A percentile compares a stretch with the other conserved stretches of the same genome.
These are phyloP conservation scores for Callipepla squamata DNA, from an alignment of 2,113 vertebrate genomes.

Conservation along the genomic window DNA sequence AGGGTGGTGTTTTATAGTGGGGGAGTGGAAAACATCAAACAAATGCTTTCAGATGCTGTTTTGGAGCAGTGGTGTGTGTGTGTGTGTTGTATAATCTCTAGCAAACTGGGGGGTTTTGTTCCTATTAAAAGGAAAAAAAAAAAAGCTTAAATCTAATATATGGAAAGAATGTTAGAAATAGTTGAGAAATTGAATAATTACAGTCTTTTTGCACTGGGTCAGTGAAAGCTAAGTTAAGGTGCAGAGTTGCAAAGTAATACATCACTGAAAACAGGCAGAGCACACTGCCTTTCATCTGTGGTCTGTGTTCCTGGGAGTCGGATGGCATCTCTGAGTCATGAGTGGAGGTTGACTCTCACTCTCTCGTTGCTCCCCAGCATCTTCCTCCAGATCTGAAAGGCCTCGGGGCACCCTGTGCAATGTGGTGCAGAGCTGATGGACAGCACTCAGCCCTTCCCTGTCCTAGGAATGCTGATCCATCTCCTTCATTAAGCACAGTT, in stretches of 20 bases:
- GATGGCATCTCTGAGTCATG: background rate
- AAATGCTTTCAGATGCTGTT: constrained; percentile 25
- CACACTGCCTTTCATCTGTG: rapidly evolving
- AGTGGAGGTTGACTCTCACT: no score
- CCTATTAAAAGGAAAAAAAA: background rate
- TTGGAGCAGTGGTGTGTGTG: background rate
- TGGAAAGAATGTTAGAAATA: constrained; percentile 38
- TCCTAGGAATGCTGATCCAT: background rate
- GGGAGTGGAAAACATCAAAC: background rate
- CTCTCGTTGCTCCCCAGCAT: no score
- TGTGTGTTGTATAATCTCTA: constrained; percentile 21
- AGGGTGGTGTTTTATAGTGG: constrained; percentile 35
- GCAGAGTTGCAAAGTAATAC: background rate
- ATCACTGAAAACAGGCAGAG: background rate
- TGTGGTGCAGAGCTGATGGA: background rate
- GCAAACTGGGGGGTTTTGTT: background rate
- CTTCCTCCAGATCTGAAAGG: background rate
- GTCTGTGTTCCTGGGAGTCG: rapidly evolving
- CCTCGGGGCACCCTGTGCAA: background rate
- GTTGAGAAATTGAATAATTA: constrained; percentile 37
- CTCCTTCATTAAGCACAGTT: no score
- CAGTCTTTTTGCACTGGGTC: background rate
- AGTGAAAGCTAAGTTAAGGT: background rate
- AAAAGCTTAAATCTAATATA: constrained; percentile 24
- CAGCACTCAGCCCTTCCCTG: background rate